Evolutionary conservation across 2,113 vertebrate species (phyloP), one percentile per base, ranked within the genome.

Genomic region (Oenanthe melanoleuca): DNA sequence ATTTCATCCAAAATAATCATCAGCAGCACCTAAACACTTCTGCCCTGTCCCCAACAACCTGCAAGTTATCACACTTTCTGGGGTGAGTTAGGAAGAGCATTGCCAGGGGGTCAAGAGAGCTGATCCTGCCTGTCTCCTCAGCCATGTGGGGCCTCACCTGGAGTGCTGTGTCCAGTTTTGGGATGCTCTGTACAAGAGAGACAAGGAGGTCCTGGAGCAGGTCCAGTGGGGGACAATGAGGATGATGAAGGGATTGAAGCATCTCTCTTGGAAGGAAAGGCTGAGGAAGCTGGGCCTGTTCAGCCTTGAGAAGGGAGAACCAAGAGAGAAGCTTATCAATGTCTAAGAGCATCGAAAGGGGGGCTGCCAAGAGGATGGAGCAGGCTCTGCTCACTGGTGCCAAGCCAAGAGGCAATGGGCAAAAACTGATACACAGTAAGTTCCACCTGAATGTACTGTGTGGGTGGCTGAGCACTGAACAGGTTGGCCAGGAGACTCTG

Each of bases 321-420:
- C 26, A 57, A 67, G 53, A 37, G 7, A 14, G 7, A 8, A 59
- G 11, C 14, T 31, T 25, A 44, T 66, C 44, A 22, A 22, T 22
- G 31, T 16, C 52, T 42, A 1, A 34, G 31, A 42, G 17, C 11
- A 31, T 50, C 53, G 18, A 29, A 59, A 67, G 44, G 31, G 37
- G 37, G 17, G 13, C 8, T 50, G 21, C 16, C 61, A 42, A 34
- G 25, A 42, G 31, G 25, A 50, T 34, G 20, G 24, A 42, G 8
- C 24, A 66, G 20, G 52, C 34, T 70, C 65, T 66, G 25, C 15
- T 50, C 53, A 12, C 12, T 29, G 29, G 20, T 34, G 20, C 34
- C 21, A 50, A 42, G 52, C 13, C 25, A 57, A 56, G 24, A 40
- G 20, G 25, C 20, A 74, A 10, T 0, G 0, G 25, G 21, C 25